phyloP scores from a whole-genome alignment of 2,888 invertebrate species.

The Hipparchia sbordonii region DNA sequence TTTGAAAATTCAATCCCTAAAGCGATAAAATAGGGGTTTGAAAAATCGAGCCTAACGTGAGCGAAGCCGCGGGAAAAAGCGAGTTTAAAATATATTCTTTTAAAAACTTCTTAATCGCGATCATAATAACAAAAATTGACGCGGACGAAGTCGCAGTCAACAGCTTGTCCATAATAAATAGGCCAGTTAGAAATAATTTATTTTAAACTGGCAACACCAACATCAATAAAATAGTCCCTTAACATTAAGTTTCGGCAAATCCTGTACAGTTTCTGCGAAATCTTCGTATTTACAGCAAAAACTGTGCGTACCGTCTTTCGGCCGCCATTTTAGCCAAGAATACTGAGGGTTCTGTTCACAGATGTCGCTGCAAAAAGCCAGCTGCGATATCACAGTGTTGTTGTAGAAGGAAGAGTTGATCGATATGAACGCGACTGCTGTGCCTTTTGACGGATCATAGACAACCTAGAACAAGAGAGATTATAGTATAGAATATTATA shows the following conservation, averaged over 20 bases:
- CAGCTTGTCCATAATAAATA: too few species aligned
- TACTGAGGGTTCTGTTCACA: constrained; percentile 54
- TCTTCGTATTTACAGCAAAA: constrained; percentile 68
- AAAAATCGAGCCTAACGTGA: too few species aligned
- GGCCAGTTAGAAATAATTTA: too few species aligned
- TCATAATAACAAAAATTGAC: too few species aligned
- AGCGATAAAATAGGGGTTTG: too few species aligned
- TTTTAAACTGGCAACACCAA: neutral
- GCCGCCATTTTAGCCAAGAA: constrained; percentile 67
- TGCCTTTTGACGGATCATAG: constrained; percentile 53
- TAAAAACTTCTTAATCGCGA: too few species aligned
- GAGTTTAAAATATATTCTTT: too few species aligned
- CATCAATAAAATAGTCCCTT: neutral
- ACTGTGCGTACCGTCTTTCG: constrained; percentile 65
- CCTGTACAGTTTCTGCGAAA: constrained; percentile 47
- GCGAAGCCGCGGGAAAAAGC: too few species aligned
- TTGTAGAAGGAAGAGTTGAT: constrained; percentile 70
- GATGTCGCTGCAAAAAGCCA: constrained; percentile 64
- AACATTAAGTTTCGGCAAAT: constrained; percentile 30
- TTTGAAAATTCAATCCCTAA: too few species aligned
- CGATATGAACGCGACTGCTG: constrained; percentile 61
- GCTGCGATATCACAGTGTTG: constrained; percentile 41
- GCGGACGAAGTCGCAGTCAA: too few species aligned
- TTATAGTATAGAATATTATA: too few species aligned
- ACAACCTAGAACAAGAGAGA: constrained; percentile 56